These are phyloP conservation scores for Ciconia stormi DNA, from an alignment of 2,113 vertebrate genomes.

Conservation along the genomic window DNA sequence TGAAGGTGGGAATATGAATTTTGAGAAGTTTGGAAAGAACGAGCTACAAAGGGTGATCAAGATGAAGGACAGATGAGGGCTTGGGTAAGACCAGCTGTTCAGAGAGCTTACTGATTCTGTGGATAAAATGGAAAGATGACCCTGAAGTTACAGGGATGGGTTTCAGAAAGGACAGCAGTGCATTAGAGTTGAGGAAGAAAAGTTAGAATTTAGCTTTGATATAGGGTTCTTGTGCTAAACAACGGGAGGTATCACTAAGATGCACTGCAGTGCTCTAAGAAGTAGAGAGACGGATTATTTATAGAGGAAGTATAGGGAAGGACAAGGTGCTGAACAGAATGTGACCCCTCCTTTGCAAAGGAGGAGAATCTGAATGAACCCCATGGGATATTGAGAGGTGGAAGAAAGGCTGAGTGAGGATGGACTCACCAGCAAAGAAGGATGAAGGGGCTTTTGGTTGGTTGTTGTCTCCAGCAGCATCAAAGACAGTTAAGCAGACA, in stretches of 20 bases:
- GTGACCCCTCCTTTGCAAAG: neutral
- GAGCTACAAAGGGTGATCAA: neutral
- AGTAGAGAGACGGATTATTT: neutral
- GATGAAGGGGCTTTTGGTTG: neutral
- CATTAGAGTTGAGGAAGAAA: neutral
- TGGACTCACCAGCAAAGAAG: neutral
- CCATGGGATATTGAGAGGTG: neutral
- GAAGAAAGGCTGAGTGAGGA: neutral
- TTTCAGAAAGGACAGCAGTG: neutral
- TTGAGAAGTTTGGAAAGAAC: neutral
- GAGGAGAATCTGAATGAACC: neutral
- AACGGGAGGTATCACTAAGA: neutral
- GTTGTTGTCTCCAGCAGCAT: neutral
- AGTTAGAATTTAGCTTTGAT: neutral
- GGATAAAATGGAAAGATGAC: neutral
- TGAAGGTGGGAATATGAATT: neutral
- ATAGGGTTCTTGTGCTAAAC: neutral
- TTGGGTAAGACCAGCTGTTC: neutral
- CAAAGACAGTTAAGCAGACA: neutral
- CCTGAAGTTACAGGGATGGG: neutral
- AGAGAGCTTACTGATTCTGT: neutral
- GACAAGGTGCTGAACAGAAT: neutral
- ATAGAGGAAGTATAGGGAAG: neutral
- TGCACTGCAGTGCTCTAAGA: neutral
- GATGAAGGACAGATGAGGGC: neutral